Evolutionary conservation across 2,797 vertebrate species (phyloP).

Genomic region (Falco columbarius): DNA sequence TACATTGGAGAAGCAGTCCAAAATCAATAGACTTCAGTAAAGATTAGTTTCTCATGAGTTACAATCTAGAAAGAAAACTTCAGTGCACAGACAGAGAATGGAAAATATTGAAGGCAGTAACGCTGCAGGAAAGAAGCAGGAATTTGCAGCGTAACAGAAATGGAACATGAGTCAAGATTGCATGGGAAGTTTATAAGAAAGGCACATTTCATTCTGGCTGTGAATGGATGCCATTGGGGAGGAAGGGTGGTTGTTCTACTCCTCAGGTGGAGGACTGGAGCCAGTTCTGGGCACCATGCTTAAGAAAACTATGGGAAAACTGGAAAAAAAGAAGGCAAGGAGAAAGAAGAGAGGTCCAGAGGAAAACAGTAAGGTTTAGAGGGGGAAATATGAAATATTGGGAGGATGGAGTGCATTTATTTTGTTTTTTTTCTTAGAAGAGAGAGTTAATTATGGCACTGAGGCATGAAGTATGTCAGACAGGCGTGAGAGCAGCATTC

Average conservation of each 20-base stretch:
- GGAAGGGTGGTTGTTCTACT: neutral
- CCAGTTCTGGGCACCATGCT: neutral
- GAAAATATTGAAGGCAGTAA: neutral
- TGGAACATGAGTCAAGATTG: neutral
- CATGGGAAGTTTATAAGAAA: neutral
- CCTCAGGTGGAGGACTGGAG: neutral
- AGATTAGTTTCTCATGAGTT: neutral
- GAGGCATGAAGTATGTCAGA: neutral
- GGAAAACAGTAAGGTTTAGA: neutral
- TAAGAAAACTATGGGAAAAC: neutral
- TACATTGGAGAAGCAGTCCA: neutral
- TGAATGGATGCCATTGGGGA: neutral
- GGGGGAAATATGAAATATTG: fast-evolving
- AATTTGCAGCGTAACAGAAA: neutral
- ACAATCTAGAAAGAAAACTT: neutral
- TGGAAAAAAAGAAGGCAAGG: neutral
- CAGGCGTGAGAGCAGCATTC: neutral
- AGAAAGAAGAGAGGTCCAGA: neutral
- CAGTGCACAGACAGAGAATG: neutral
- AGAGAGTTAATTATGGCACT: neutral
- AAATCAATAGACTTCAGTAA: conserved; percentile 40
- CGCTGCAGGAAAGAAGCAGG: neutral
- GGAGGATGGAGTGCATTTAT: neutral
- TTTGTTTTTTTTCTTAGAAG: neutral
- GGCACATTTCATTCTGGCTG: neutral